Percentiles rank a stretch among this genome's conserved stretches.
phyloP scores from a whole-genome alignment of 2,888 invertebrate species.

The Galerucella calmariensis region DNA sequence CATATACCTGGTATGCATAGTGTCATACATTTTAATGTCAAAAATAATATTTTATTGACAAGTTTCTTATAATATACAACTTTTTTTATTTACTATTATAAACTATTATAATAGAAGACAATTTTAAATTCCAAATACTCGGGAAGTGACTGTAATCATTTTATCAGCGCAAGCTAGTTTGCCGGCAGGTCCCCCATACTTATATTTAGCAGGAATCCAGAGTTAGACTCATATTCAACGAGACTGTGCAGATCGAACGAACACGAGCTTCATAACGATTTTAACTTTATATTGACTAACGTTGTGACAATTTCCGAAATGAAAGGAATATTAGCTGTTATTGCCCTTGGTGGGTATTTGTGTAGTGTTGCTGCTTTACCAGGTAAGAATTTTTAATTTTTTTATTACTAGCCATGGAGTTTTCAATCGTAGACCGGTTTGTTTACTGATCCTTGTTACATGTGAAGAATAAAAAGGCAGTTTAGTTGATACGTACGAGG shows the following conservation, averaged over 20 bases:
- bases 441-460: neutral
- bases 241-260: constrained; percentile 31
- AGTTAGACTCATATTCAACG: constrained; percentile 28
- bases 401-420: neutral
- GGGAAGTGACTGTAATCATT: constrained; percentile 18
- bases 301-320: constrained; percentile 22
- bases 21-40: neutral
- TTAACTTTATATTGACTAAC: constrained; percentile 26
- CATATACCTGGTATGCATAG: neutral
- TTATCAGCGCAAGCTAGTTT: constrained; percentile 33
- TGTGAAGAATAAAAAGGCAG: neutral
- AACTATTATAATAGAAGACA: neutral
- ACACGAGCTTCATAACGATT: constrained; percentile 15
- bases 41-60: neutral
- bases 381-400: constrained; percentile 16
- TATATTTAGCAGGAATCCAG: constrained; percentile 43
- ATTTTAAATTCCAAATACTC: constrained; percentile 3
- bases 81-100: neutral
- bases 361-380: constrained; percentile 22
- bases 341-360: constrained; percentile 21
- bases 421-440: neutral
- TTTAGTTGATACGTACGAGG: neutral
- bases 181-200: constrained; percentile 33
- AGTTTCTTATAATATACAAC: neutral
- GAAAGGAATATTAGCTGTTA: constrained; percentile 3